phyloP scores from a whole-genome alignment of 2,797 vertebrate genomes.

The Morelia viridis region DNA sequence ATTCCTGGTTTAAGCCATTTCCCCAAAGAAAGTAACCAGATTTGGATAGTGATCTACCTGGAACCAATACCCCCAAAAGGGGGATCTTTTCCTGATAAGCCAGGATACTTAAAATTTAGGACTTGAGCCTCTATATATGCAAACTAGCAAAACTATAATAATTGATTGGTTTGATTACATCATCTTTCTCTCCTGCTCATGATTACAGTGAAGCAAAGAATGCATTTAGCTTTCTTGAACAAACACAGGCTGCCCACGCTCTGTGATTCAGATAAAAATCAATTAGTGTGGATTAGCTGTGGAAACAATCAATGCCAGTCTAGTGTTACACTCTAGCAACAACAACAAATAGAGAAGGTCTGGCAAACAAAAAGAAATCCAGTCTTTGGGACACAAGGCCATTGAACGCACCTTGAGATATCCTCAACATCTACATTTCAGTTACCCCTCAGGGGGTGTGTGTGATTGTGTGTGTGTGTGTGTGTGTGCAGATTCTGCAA shows the following conservation, averaged over 20 bases:
- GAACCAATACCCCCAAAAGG: neutral
- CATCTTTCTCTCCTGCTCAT: constrained; percentile 48
- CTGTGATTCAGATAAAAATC: constrained; percentile 72
- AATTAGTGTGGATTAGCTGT: constrained; percentile 67
- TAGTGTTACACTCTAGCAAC: constrained; percentile 50
- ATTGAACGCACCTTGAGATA: constrained; percentile 11
- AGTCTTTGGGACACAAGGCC: constrained; percentile 34
- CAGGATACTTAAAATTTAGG: neutral
- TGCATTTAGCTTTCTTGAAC: constrained; percentile 63
- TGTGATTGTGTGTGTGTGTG: neutral
- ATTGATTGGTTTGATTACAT: constrained; percentile 56
- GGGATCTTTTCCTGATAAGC: neutral
- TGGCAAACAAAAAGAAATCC: constrained; percentile 30
- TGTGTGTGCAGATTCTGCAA: neutral
- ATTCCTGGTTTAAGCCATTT: neutral
- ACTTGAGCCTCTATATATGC: too few species aligned
- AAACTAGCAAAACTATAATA: neutral
- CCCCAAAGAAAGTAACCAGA: neutral
- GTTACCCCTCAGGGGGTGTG: too few species aligned
- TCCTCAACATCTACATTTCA: neutral
- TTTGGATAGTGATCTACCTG: neutral
- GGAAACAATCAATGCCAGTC: constrained; percentile 63
- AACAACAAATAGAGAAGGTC: constrained; percentile 35
- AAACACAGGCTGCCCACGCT: constrained; percentile 69
- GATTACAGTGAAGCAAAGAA: constrained; percentile 66